Evolutionary conservation across 2,797 vertebrate genomes (phyloP).

Genomic region (Aeoliscus strigatus): DNA sequence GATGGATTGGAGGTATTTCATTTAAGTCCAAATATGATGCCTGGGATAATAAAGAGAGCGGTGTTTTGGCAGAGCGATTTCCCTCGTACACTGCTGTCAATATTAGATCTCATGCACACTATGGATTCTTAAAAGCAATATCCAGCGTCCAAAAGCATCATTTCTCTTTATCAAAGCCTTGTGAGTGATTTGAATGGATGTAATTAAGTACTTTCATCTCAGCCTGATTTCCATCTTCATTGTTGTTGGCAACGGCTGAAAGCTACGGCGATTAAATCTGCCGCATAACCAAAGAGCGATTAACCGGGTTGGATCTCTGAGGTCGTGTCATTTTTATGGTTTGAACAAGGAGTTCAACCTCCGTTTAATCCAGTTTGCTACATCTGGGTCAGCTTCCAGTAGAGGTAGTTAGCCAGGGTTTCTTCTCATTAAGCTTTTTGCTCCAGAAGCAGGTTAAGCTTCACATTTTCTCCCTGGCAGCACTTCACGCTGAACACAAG

Average conservation of each 20-base stretch:
- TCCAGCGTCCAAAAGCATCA: slow-evolving; percentile 56
- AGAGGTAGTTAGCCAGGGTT: background rate
- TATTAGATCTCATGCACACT: slow-evolving; percentile 53
- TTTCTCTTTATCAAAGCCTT: slow-evolving; percentile 62
- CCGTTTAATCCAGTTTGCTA: slow-evolving; percentile 38
- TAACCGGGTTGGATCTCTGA: slow-evolving; percentile 44
- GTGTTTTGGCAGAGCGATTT: slow-evolving; percentile 34
- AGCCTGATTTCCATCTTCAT: slow-evolving; percentile 55
- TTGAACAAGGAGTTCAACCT: slow-evolving; percentile 25
- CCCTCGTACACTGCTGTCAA: slow-evolving; percentile 40
- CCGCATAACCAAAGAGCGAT: slow-evolving; percentile 55
- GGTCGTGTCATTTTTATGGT: slow-evolving; percentile 56
- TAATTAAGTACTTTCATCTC: slow-evolving; percentile 70
- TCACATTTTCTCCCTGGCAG: slow-evolving; percentile 34
- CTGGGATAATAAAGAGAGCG: slow-evolving; percentile 38
- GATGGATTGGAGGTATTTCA: slow-evolving; percentile 18
- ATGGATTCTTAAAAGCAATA: slow-evolving; percentile 71
- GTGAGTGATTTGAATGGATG: slow-evolving; percentile 58
- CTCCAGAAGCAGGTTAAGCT: slow-evolving; percentile 21
- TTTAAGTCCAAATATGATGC: slow-evolving; percentile 27
- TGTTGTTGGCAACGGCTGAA: slow-evolving; percentile 48
- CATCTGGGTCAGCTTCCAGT: slow-evolving; percentile 31
- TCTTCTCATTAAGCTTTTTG: slow-evolving; percentile 10
- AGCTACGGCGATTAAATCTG: slow-evolving; percentile 60
- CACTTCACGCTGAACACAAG: slow-evolving; percentile 19